Percentiles rank a stretch among this genome's conserved stretches.
Conservation (phyloP, 1,140 invertebrate species). For the Dendroctonus valens region DNA sequence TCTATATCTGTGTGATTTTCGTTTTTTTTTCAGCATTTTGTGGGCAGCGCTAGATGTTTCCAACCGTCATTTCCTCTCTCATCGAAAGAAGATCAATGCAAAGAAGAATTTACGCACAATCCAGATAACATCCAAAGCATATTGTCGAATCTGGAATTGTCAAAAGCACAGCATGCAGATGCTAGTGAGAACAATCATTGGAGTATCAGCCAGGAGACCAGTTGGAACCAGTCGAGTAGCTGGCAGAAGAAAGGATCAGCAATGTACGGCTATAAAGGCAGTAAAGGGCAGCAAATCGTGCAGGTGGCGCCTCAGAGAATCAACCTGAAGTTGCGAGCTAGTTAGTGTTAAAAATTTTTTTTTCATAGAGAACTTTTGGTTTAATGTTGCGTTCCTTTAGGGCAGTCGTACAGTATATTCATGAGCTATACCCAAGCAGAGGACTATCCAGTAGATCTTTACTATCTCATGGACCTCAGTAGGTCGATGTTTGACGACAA, state of each 20-base stretch:
- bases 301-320: conserved; percentile 84
- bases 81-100: conserved; percentile 59
- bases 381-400: conserved; percentile 21
- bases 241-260: conserved; percentile 20
- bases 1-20: background rate
- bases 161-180: conserved; percentile 31
- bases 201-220: conserved; percentile 34
- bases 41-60: conserved; percentile 63
- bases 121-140: conserved; percentile 63
- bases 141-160: conserved; percentile 32
- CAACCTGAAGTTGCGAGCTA: conserved; percentile 74
- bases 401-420: conserved; percentile 59
- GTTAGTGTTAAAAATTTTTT: conserved; percentile 37
- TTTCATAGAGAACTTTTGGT: background rate
- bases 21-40: conserved; percentile 19
- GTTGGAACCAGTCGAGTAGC: conserved; percentile 25
- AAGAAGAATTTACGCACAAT: conserved; percentile 68
- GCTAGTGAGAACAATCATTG: conserved; percentile 36
- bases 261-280: conserved; percentile 32
- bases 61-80: conserved; percentile 60
- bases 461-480: conserved; percentile 85
- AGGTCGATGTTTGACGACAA: conserved; percentile 75
- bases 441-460: conserved; percentile 86
- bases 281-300: conserved; percentile 61
- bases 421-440: conserved; percentile 66